These are phyloP conservation scores for Syndactyla subalaris DNA, from an alignment of 2,797 vertebrate species.

Conservation along the genomic window DNA sequence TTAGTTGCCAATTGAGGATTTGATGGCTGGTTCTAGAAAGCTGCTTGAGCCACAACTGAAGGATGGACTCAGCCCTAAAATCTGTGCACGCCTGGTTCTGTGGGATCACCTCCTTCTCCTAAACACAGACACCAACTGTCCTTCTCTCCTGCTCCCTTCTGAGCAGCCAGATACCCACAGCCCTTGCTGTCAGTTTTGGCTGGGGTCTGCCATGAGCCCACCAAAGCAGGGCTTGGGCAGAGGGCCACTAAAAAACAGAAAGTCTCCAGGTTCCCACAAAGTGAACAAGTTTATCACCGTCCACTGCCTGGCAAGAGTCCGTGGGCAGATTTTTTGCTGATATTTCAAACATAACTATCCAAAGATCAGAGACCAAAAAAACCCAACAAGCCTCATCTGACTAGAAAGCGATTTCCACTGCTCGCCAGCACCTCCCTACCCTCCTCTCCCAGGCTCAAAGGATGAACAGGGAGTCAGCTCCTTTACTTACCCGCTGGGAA, in stretches of 20 bases:
- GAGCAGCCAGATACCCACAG: background rate
- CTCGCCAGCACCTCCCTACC: slow-evolving; percentile 2
- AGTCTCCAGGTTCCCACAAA: background rate
- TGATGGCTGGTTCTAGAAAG: slow-evolving; percentile 32
- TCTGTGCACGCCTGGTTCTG: background rate
- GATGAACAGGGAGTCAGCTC: slow-evolving; percentile 49
- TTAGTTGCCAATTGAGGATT: background rate
- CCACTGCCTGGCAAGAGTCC: background rate
- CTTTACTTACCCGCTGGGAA: slow-evolving; percentile 60
- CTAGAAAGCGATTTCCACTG: slow-evolving; percentile 6
- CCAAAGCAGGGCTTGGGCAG: background rate
- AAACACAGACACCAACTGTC: background rate
- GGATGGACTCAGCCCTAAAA: slow-evolving; percentile 56
- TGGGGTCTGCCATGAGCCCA: rapidly evolving
- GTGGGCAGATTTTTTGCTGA: background rate
- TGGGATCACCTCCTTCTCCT: background rate
- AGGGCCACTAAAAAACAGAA: background rate
- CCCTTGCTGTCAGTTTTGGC: background rate
- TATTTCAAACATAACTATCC: background rate
- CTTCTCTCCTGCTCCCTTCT: background rate
- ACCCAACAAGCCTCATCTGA: background rate
- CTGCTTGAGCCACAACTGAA: slow-evolving; percentile 36
- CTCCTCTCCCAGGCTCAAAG: slow-evolving; percentile 6
- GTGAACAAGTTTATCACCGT: background rate
- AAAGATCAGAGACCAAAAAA: background rate